Percentiles rank a stretch among this genome's conserved stretches.
Conservation (phyloP, 2,888 invertebrate genomes). For the Athalia rosae region DNA sequence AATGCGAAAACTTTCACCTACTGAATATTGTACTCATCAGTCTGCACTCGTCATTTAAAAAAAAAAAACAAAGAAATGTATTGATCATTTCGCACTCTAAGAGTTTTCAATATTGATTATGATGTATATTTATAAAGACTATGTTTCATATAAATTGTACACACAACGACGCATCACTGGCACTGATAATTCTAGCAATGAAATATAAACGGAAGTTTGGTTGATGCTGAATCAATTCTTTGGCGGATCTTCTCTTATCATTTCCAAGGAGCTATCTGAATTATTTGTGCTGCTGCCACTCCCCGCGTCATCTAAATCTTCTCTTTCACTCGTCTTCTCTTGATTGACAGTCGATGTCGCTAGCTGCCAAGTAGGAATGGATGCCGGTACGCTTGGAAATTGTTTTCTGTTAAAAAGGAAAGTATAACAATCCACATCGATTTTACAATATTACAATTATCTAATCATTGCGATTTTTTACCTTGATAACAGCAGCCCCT, state of each 20-base stretch:
- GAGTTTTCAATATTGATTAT: neutral
- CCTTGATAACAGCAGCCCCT: conserved; percentile 70
- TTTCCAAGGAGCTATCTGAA: conserved; percentile 74
- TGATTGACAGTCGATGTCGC: conserved; percentile 72
- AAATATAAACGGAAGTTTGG: neutral
- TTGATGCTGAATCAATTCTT: conserved; percentile 48
- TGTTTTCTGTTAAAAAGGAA: conserved; percentile 79
- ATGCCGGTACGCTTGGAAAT: conserved; percentile 82
- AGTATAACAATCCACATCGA: conserved; percentile 50
- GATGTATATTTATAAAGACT: conserved; percentile 6
- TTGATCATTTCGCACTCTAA: neutral
- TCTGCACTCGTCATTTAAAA: neutral
- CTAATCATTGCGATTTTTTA: conserved; percentile 51
- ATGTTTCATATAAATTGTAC: conserved; percentile 1
- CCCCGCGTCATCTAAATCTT: conserved; percentile 69
- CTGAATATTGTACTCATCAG: conserved; percentile 16
- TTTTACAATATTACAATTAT: conserved; percentile 15
- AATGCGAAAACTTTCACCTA: conserved; percentile 6
- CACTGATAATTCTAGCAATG: neutral
- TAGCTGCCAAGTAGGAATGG: conserved; percentile 89
- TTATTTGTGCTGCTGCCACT: conserved; percentile 73
- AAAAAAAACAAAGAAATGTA: neutral
- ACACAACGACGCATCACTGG: conserved; percentile 5
- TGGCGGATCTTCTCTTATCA: conserved; percentile 72
- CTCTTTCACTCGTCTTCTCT: conserved; percentile 67